A percentile compares a stretch with the other conserved stretches of the same genome.
Evolutionary conservation across 2,888 invertebrate species (phyloP).

Genomic region (Eupithecia dodoneata): DNA sequence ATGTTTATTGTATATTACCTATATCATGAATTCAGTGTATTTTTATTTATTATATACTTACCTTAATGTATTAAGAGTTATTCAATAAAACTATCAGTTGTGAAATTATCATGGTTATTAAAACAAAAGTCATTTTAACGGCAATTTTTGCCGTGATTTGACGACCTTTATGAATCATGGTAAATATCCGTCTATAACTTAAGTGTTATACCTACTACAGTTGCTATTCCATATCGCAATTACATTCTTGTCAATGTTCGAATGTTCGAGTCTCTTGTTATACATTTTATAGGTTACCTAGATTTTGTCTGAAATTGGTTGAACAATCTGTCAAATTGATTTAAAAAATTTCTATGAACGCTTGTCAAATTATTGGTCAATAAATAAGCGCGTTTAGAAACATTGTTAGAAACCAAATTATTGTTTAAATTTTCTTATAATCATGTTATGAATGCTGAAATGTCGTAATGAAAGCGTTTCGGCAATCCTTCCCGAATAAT

Average conservation of each 20-base stretch:
- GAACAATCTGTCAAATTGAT: neutral
- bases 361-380: neutral
- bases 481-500: slow-evolving; percentile 27
- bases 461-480: neutral
- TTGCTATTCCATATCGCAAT: neutral
- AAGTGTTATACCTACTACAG: too few relatives aligned
- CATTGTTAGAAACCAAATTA: neutral
- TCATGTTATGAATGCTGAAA: neutral
- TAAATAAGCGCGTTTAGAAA: neutral
- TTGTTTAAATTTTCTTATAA: neutral
- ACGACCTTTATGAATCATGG: too few relatives aligned
- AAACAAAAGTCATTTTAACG: too few relatives aligned
- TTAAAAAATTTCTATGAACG: too few relatives aligned
- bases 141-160: too few relatives aligned
- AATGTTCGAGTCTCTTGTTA: too few relatives aligned
- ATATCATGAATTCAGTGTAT: neutral
- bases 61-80: neutral
- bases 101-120: too few relatives aligned
- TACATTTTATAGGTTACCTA: too few relatives aligned
- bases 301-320: too few relatives aligned
- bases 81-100: too few relatives aligned
- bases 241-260: too few relatives aligned
- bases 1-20: neutral
- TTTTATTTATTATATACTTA: neutral
- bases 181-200: too few relatives aligned